Conservation (phyloP, 2,888 invertebrate genomes). For the Aspidiotus rigidus region DNA sequence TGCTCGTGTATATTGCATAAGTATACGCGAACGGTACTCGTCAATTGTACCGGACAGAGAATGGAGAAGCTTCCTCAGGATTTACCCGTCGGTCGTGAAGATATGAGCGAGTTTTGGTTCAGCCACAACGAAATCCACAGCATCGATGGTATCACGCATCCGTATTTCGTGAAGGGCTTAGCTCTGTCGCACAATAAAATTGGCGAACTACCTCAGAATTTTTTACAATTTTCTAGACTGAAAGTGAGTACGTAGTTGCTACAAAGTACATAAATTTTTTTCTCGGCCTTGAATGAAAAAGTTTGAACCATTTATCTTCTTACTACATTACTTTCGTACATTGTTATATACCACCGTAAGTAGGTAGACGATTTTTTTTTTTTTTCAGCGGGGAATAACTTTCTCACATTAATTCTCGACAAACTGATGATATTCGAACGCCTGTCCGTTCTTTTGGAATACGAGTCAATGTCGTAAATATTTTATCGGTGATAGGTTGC, state of each 20-base stretch:
- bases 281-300: no score
- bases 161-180: not conserved
- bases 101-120: conserved; percentile 2
- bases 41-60: not conserved
- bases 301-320: no score
- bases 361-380: not conserved
- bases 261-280: no score
- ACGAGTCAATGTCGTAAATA: no score
- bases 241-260: not conserved
- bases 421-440: no score
- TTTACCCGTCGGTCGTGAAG: not conserved
- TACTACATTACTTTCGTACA: no score
- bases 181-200: not conserved
- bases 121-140: not conserved
- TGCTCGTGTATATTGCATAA: not conserved
- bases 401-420: no score
- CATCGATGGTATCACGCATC: not conserved
- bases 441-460: no score
- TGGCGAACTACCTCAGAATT: not conserved
- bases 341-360: not conserved
- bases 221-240: not conserved
- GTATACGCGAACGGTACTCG: not conserved
- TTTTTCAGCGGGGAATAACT: not conserved
- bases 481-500: no score
- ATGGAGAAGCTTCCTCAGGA: not conserved